Evolutionary conservation across 2,113 vertebrate genomes (phyloP), one percentile per base, ranked within the genome.

Genomic region (Apteryx mantelli): DNA sequence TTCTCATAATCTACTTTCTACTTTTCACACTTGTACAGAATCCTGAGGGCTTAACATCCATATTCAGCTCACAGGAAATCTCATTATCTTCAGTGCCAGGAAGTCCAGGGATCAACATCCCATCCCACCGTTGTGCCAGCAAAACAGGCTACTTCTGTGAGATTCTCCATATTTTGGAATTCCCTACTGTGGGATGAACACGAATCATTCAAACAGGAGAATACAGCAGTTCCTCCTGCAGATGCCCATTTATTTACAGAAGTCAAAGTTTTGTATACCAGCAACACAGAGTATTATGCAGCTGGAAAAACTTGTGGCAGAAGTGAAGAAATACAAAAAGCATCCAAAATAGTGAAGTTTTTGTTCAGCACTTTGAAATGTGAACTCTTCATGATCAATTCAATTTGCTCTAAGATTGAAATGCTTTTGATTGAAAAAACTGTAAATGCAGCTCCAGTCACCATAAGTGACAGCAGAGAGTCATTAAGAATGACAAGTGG

Each of bases 401-500:
- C 55, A 82, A 78, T 97, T 97, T 95, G 34, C 89, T 93, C 78
- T 58, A 93, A 94, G 38, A 85, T 60, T 64, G 42, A 96, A 87
- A 95, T 18, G 81, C 17, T 86, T 96, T 97, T 83, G 87, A 86
- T 69, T 65, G 73, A 81, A 96, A 91, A 78, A 38, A 38, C 53
- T 69, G 50, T 73, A 97, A 94, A 94, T 83, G 69, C 90, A 88
- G 46, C 58, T 95, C 91, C 84, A 96, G 63, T 96, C 95, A 95
- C 82, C 38, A 2, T 80, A 97, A 97, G 71, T 84, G 81, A 65
- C 80, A 98, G 91, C 68, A 95, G 65, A 96, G 56, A 85, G 88
- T 97, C 91, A 93, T 96, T 95, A 98, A 82, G 73, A 93, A 96
- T 97, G 94, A 96, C 58, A 96, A 97, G 60, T 85, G 86, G 70